These are phyloP conservation scores for Crambe crambe DNA, from an alignment of 37 sponge, comb jelly and placozoan genomes.

Conservation along the genomic window DNA sequence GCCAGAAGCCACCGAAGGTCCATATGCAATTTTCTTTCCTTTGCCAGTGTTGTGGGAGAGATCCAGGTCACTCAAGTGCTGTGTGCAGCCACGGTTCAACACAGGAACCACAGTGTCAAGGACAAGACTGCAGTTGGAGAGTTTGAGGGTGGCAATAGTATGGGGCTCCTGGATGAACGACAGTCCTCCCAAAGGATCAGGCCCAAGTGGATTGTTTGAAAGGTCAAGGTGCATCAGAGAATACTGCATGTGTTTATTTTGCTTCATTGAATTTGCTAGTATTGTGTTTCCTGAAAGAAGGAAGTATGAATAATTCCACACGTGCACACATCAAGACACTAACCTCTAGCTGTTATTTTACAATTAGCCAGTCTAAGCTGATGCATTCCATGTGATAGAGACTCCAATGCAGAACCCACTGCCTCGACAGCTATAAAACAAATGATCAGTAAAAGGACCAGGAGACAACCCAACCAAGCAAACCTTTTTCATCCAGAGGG, in stretches of 20 bases:
- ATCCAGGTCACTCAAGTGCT: slow-evolving; percentile 55
- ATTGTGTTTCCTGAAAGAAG: slow-evolving; percentile 36
- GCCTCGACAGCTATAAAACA: slow-evolving; percentile 48
- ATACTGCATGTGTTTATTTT: slow-evolving; percentile 67
- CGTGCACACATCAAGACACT: not conserved
- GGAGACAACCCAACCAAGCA: not conserved
- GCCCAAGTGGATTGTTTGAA: slow-evolving; percentile 63
- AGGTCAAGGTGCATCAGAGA: slow-evolving; percentile 72
- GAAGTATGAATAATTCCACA: not conserved
- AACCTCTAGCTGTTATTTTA: slow-evolving; percentile 64
- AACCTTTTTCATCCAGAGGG: slow-evolving; percentile 70
- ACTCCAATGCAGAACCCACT: slow-evolving; percentile 42
- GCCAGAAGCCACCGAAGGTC: not conserved
- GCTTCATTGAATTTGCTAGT: slow-evolving; percentile 61
- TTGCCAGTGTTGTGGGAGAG: slow-evolving; percentile 43
- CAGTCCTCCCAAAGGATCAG: slow-evolving; percentile 69
- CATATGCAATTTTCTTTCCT: slow-evolving; percentile 22
- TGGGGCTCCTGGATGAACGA: slow-evolving; percentile 73
- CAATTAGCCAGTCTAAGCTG: slow-evolving; percentile 59
- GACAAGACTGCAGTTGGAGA: slow-evolving; percentile 53
- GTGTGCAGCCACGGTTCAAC: slow-evolving; percentile 61
- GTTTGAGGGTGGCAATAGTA: slow-evolving; percentile 59
- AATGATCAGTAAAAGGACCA: not conserved
- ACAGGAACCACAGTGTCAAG: slow-evolving; percentile 62
- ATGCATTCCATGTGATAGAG: slow-evolving; percentile 66